Evolutionary conservation across 2,113 vertebrate species (phyloP), one percentile per base, ranked within the genome.

Genomic region (Atractosteus spatula): DNA sequence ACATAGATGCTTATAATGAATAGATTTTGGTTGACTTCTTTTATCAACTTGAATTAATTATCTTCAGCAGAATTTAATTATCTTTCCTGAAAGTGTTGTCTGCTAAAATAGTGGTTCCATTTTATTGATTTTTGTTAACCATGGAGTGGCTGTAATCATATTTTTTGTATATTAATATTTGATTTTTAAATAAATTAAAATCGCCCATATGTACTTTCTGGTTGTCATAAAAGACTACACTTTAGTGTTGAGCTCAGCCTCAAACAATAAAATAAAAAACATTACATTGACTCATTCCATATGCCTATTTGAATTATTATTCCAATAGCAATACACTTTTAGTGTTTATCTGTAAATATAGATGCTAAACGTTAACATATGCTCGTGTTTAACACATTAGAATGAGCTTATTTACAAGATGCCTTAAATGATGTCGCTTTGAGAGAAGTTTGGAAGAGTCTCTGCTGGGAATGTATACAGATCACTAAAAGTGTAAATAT

Each of bases 361-460:
- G 12, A 68, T 55, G 44, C 47, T 55, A 65, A 47, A 44, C 41
- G 56, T 16, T 7, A 51, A 29, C 3, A 41, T 14, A 43, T 56
- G 68, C 47, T 65, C 64, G 47, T 17, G 42, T 64, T 74, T 74
- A 64, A 13, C 62, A 64, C 29, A 59, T 69, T 17, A 65, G 13
- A 74, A 51, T 45, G 17, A 55, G 71, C 41, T 56, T 74, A 68
- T 62, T 62, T 74, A 62, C 65, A 54, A 62, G 47, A 68, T 44
- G 56, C 8, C 55, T 54, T 41, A 55, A 42, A 42, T 12, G 62
- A 68, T 54, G 57, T 43, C 14, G 68, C 29, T 44, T 41, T 13
- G 3, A 64, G n/a, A 43, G 44, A 29, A 29, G 41, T 69, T 41
- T 29, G 73, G 67, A 62, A 74, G 29, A 63, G 41, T 47, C 47